A percentile compares a stretch with the other conserved stretches of the same genome.
These are phyloP conservation scores for Drosophila sproati DNA, from an alignment of 1,140 invertebrate genomes.

Conservation along the genomic window DNA sequence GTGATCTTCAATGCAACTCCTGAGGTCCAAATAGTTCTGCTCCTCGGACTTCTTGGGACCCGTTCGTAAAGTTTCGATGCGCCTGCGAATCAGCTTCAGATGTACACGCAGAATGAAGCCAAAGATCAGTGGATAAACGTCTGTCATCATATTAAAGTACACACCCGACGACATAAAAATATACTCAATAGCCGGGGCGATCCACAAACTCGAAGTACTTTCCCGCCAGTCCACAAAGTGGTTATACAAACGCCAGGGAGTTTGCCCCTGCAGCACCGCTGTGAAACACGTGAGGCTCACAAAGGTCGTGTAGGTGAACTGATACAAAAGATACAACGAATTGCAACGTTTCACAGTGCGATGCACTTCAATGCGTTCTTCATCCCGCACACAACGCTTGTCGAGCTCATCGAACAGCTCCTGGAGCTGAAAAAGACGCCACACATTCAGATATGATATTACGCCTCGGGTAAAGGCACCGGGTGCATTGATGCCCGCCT, in stretches of 20 bases:
- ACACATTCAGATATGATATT: not conserved
- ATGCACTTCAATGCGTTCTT: constrained; percentile 38
- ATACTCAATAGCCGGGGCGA: constrained; percentile 15
- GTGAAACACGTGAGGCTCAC: constrained; percentile 7
- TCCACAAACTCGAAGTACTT: constrained; percentile 15
- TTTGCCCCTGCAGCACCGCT: not conserved
- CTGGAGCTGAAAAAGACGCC: constrained; percentile 31
- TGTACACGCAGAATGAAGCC: constrained; percentile 33
- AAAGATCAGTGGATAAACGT: constrained; percentile 38
- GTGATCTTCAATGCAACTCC: constrained; percentile 51
- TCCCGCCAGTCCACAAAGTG: constrained; percentile 42
- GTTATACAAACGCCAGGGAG: constrained; percentile 53
- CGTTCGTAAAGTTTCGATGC: constrained; percentile 38
- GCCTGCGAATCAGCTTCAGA: constrained; percentile 23
- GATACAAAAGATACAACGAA: constrained; percentile 26
- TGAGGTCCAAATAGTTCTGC: constrained; percentile 34
- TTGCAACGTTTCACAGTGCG: constrained; percentile 40
- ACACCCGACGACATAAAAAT: constrained; percentile 12
- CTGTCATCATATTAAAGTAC: constrained; percentile 21
- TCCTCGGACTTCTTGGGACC: constrained; percentile 23
- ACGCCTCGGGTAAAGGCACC: constrained; percentile 2
- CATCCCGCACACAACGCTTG: constrained; percentile 14
- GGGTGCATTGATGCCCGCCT: constrained; percentile 41
- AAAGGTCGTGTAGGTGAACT: constrained; percentile 26
- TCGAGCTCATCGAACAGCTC: constrained; percentile 32